These are phyloP conservation scores for Neolamprologus hecqui DNA, from an alignment of 2,113 vertebrate genomes.

Conservation along the genomic window DNA sequence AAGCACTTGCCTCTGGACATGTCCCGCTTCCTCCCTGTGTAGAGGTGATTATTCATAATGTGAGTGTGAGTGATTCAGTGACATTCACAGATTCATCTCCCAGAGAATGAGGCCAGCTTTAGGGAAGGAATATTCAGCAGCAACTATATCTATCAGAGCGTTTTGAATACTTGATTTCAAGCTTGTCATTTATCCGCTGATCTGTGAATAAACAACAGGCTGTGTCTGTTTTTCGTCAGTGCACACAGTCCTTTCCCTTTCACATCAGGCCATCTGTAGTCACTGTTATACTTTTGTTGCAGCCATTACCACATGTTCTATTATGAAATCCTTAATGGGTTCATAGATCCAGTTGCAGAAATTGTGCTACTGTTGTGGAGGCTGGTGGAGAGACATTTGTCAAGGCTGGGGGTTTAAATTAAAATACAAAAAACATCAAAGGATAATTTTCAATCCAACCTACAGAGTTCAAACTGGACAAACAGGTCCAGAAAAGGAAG, in stretches of 20 bases:
- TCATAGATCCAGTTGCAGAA: neutral
- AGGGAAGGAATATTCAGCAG: neutral
- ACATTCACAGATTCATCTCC: neutral
- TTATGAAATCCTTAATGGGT: neutral
- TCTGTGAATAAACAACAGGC: neutral
- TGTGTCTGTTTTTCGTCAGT: neutral
- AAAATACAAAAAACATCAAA: neutral
- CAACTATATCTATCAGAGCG: neutral
- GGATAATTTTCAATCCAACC: neutral
- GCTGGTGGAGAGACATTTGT: neutral
- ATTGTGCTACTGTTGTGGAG: neutral
- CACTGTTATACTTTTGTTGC: neutral
- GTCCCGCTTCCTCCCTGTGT: neutral
- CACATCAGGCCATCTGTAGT: neutral
- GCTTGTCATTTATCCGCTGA: neutral
- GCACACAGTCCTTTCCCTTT: neutral
- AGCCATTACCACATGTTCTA: neutral
- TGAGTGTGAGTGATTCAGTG: slow-evolving; percentile 5
- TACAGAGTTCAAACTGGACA: neutral
- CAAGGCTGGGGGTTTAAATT: neutral
- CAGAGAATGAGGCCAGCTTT: neutral
- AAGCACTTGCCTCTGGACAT: neutral
- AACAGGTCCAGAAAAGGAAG: neutral
- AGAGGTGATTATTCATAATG: neutral
- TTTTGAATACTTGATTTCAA: neutral